These are phyloP conservation scores for Chymomyza amoena DNA, from an alignment of 2,888 invertebrate genomes.

Conservation along the genomic window DNA sequence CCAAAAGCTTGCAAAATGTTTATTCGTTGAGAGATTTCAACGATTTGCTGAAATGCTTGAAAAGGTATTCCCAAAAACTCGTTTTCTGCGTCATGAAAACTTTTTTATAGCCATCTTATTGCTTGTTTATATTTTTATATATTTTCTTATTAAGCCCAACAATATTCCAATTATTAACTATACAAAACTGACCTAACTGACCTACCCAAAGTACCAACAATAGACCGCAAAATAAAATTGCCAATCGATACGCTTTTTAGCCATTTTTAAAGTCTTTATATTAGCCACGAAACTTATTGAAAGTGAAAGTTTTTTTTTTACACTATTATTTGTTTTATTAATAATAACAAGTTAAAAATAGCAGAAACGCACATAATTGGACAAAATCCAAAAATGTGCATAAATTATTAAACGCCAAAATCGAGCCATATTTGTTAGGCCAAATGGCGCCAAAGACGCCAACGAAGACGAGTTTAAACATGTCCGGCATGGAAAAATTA, in stretches of 20 bases:
- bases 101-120: too few species aligned
- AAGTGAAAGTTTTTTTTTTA: conserved; percentile 59
- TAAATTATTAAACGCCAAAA: conserved; percentile 39
- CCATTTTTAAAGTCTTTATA: neutral
- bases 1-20: too few species aligned
- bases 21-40: too few species aligned
- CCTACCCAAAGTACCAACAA: conserved; percentile 23
- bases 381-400: conserved; percentile 37
- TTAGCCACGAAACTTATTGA: conserved; percentile 32
- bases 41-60: too few species aligned
- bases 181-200: conserved; percentile 20
- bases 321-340: conserved; percentile 44
- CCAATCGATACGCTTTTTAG: conserved; percentile 32
- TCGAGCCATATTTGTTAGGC: conserved; percentile 20
- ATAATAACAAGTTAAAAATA: neutral
- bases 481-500: conserved; percentile 1
- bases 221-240: conserved; percentile 28
- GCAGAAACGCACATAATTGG: neutral
- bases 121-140: too few species aligned
- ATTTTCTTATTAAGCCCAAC: neutral
- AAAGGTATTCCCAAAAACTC: too few species aligned
- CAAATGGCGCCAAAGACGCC: conserved; percentile 32
- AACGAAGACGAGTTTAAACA: conserved; percentile 16
- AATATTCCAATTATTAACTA: neutral
- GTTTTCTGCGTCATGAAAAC: too few species aligned